Base-by-base conservation (phyloP, 1,140 invertebrate genomes). In the Archivesica marissinica region DNA sequence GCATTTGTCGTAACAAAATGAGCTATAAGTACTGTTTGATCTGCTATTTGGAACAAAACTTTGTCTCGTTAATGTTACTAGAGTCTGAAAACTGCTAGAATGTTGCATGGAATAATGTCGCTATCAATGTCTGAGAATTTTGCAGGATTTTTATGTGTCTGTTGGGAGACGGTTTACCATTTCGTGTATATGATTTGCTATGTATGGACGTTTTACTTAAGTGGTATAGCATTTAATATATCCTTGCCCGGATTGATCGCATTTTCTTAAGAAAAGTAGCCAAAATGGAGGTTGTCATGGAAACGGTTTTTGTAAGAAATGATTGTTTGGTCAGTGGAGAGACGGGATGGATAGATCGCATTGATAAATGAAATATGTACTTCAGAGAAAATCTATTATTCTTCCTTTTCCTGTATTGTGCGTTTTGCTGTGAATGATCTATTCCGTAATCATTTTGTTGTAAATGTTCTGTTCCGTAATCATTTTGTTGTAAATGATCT, bases 281-380 rank as follows among this genome's bases (percentile, higher is more conserved):
- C 41, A 41, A 70, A 70, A 70, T 44, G 20, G 38, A 20, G 3
- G 66, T 70, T 70, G 66, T 70, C 66, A 70, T 70, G 66, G 66
- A 25, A n/a, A 70, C 39, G n/a, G 66, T 70, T 70, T n/a, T 70
- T 70, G 66, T 44, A 70, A 44, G 66, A 70, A 70, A 66, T 41
- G 66, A 70, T 13, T 61, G 25, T 70, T 70, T 47, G 66, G 66
- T 44, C 66, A 70, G 41, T 70, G 38, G 47, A 44, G n/a, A n/a
- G 66, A 44, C 28, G 0, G 41, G 38, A 44, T 23, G 33, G 23
- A 70, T 70, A 44, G 66, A 70, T 41, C 30, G n/a, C 33, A 20
- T 61, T 61, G 59, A 61, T 61, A 61, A 61, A 61, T 61, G 59
- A 23, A 13, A 61, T 20, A n/a, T n/a, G n/a, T n/a, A n/a, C n/a